Percentiles rank a stretch among this genome's conserved stretches.
Conservation (phyloP, 2,113 vertebrate genomes). For the Heliornis fulica region DNA sequence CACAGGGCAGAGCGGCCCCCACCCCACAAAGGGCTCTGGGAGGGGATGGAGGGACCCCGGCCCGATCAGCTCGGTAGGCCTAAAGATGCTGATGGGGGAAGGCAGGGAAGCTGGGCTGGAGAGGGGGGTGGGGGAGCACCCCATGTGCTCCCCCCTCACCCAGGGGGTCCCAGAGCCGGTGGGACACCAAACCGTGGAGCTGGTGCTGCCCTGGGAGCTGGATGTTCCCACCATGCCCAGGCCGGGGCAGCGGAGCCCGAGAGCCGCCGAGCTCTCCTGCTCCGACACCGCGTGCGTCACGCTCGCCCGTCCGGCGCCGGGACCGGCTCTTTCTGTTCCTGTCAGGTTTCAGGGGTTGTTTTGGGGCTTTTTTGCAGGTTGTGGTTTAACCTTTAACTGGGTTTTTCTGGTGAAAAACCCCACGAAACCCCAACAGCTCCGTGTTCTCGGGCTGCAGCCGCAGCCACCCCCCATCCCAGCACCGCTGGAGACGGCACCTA, state of each 20-base stretch:
- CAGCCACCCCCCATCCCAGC: too few species aligned
- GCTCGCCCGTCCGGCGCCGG: background rate
- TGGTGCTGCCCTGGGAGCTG: too few species aligned
- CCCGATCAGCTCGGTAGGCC: background rate
- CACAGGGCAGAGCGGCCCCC: background rate
- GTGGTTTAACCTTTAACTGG: slow-evolving; percentile 24
- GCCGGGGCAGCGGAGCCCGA: too few species aligned
- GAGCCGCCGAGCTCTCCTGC: background rate
- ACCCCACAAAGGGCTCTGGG: background rate
- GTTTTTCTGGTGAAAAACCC: too few species aligned
- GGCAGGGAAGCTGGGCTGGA: background rate
- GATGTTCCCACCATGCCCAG: too few species aligned
- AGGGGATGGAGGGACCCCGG: background rate
- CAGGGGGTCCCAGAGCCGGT: background rate
- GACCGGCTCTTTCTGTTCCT: background rate
- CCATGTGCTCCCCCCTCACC: too few species aligned
- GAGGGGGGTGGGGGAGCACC: background rate
- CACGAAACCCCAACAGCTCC: too few species aligned
- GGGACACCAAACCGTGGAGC: too few species aligned
- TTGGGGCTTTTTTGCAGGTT: background rate
- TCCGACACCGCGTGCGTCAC: background rate
- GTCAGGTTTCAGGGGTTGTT: background rate
- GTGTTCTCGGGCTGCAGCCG: background rate
- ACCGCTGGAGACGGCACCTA: accelerated
- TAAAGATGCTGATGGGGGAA: background rate